Conservation (phyloP, 2,888 invertebrate genomes). For the Brenthis hecate region DNA sequence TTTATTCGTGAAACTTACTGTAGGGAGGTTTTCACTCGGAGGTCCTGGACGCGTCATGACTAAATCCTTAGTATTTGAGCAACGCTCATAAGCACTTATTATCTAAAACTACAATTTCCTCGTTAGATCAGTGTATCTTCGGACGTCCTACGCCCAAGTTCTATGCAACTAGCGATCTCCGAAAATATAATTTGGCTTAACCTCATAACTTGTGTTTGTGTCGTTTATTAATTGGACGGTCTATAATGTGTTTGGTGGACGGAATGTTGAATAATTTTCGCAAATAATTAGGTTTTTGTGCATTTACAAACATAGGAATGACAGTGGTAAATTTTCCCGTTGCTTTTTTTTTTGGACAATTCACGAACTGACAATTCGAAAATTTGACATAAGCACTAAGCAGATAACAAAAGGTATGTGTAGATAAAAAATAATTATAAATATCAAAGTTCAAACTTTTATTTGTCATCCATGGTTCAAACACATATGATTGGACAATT, state of each 20-base stretch:
- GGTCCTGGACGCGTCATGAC: conserved; percentile 84
- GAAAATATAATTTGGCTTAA: conserved; percentile 41
- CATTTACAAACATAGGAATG: conserved; percentile 32
- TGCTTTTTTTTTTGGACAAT: conserved; percentile 10
- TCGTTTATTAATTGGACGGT: conserved; percentile 40
- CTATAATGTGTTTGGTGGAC: conserved; percentile 32
- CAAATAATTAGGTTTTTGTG: conserved; percentile 24
- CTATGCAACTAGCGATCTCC: conserved; percentile 21
- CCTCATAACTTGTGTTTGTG: conserved; percentile 50
- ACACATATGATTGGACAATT: background rate
- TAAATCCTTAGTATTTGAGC: conserved; percentile 36
- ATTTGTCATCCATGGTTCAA: background rate
- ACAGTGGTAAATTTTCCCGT: conserved; percentile 7
- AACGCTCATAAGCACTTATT: conserved; percentile 59
- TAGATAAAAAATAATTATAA: background rate
- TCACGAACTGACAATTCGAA: conserved; percentile 1
- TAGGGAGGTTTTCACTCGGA: conserved; percentile 87
- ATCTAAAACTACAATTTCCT: conserved; percentile 54
- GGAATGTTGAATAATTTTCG: conserved; percentile 39
- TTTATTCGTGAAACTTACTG: conserved; percentile 56
- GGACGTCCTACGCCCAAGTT: conserved; percentile 35
- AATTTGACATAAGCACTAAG: background rate
- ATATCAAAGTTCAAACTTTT: background rate
- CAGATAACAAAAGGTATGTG: conserved; percentile 13
- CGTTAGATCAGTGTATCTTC: conserved; percentile 32